A percentile compares a stretch with the other conserved stretches of the same genome.
Conservation (phyloP, 2,888 invertebrate species). For the Sericinus montela region DNA sequence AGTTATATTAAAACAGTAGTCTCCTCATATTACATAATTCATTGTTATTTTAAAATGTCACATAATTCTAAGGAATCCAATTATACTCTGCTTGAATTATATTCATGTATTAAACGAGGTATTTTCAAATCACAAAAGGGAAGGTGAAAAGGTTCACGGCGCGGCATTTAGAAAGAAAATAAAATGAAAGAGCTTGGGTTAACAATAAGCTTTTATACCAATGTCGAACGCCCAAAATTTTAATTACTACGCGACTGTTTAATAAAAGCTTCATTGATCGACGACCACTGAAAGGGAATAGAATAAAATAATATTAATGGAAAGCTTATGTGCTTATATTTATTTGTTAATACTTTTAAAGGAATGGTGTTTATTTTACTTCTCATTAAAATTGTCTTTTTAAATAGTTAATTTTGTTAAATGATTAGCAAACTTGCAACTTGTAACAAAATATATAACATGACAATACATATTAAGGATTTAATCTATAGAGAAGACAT, state of each 20-base stretch:
- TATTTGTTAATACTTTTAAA: neutral
- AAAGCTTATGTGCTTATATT: neutral
- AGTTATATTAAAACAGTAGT: too few species aligned
- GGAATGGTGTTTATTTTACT: too few species aligned
- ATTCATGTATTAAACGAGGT: conserved; percentile 15
- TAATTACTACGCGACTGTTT: conserved; percentile 25
- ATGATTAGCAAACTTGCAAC: too few species aligned
- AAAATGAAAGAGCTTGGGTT: conserved; percentile 21
- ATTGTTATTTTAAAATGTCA: neutral
- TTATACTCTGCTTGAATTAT: conserved; percentile 9
- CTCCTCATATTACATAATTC: too few species aligned
- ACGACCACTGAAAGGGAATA: conserved; percentile 2
- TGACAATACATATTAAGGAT: too few species aligned
- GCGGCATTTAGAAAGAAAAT: conserved; percentile 22
- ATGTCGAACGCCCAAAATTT: conserved; percentile 24
- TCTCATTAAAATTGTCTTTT: too few species aligned
- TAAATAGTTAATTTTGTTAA: too few species aligned
- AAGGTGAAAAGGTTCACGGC: conserved; percentile 22
- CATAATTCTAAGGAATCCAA: neutral
- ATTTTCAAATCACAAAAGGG: conserved; percentile 16
- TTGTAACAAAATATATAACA: too few species aligned
- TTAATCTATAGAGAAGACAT: too few species aligned
- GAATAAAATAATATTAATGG: neutral
- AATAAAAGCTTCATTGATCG: conserved; percentile 20
- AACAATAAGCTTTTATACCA: conserved; percentile 23